Base-by-base conservation (phyloP, 1,140 invertebrate genomes). In the Lucilia cuprina region DNA sequence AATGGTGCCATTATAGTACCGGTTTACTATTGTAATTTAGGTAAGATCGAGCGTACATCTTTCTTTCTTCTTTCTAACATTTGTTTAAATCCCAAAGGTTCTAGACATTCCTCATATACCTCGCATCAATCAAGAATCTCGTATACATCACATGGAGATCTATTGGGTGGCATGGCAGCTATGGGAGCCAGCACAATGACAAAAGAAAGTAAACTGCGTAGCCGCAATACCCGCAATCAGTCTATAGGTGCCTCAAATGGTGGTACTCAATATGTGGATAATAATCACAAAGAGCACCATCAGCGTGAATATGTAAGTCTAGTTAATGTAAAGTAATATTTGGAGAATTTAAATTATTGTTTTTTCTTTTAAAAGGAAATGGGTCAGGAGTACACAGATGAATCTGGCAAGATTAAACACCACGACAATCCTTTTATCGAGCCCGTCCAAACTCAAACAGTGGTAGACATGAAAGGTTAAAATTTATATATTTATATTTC, bases 1-100 rank as follows among this genome's bases (percentile, higher is more conserved):
- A 98, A 98, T 91, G 97, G 97, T 86, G 96, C 96, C 86, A 98
- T 98, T 91, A 96, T 98, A 87, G 96, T 98, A 85, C 96, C 97
- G 9, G 95, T 96, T 87, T 97, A 97, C 91, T 96, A 96, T 90
- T 93, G 95, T 85, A 96, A 95, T 92, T 93, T 96, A 91, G 95
- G 94, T 93, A 88, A 83, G 84, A 75, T 7, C 19, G 21, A 70
- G 13, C 19, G 3, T 30, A 70, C 14, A 70, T 17, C 5, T 19
- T 30, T 7, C 70, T 8, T 14, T 75, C 10, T 17, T 34, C 35
- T 75, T 75, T 35, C 50, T 83, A 34, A 49, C 35, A 49, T 83
- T 60, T 83, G 12, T 21, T 70, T 25, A 74, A 21, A 21, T 75
- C 74, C 30, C 2, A 50, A 35, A 95, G 94, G 96, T 86, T 97